Evolutionary conservation across 2,797 vertebrate species (phyloP), one percentile per base, ranked within the genome.

Genomic region (Pempheris klunzingeri): DNA sequence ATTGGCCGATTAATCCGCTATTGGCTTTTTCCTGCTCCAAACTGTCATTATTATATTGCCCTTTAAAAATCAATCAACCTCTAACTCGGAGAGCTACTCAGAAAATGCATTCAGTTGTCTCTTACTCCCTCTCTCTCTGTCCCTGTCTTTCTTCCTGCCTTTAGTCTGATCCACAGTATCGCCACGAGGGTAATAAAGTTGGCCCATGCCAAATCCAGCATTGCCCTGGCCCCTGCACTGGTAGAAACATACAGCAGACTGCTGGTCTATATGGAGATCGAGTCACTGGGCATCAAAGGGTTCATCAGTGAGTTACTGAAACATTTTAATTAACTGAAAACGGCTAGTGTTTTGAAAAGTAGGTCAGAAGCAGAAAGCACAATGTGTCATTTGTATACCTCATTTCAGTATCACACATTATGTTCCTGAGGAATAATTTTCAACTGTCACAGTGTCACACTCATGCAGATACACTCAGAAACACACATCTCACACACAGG

Each of bases 241-340:
- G 98, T 99, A 80, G 98, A 99, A 92, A 99, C 98, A 0, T 99
- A 99, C 84, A 99, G 98, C 92, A 95, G 98, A 54, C 94, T 99
- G 81, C 83, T 99, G 93, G 98, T 99, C 88, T 99, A 99, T 74
- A 99, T 99, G 98, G 98, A 99, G 95, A 99, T 99, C 52, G 98
- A 99, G 78, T 99, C 98, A 20, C 92, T 99, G 92, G 98, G 98
- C 88, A 99, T 99, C 94, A 99, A 99, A 94, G 98, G 98, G 86
- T 99, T 99, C 89, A 99, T 99, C 92, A 99, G 98, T 99, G 92
- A 97, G 98, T 93, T 3, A 39, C 22, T n/a, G 36, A 57, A 59
- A 15, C 24, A 50, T 43, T 70, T 41, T 0, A 9, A 36, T 64
- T 57, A 3, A 22, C 3, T 44, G 1, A 43, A 46, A 30, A 14